These are phyloP conservation scores for Ailuropoda melanoleuca DNA, from an alignment of 2,113 vertebrate species.

Conservation along the genomic window DNA sequence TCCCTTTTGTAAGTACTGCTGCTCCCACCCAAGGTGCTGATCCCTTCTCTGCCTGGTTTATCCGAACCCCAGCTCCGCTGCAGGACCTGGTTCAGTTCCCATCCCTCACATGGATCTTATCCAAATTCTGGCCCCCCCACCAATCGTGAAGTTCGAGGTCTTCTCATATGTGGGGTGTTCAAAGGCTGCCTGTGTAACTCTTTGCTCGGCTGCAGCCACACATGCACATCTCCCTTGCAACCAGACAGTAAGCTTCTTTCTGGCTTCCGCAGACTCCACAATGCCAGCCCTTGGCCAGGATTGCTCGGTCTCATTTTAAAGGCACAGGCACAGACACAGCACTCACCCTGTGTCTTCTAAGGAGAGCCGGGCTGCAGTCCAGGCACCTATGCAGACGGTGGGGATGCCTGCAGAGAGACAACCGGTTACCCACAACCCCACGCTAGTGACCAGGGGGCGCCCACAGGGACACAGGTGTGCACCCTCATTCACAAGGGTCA, in stretches of 20 bases:
- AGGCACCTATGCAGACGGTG: conserved; percentile 86
- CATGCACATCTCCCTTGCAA: background rate
- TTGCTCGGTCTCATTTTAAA: rapidly evolving
- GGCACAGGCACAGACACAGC: rapidly evolving
- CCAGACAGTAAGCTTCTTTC: background rate
- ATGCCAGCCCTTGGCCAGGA: background rate
- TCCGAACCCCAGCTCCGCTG: rapidly evolving
- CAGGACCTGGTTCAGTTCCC: background rate
- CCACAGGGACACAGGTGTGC: rapidly evolving
- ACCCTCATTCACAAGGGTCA: rapidly evolving
- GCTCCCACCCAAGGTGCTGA: rapidly evolving
- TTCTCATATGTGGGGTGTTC: rapidly evolving
- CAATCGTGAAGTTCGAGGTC: rapidly evolving
- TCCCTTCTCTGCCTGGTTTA: rapidly evolving
- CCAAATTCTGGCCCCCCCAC: rapidly evolving
- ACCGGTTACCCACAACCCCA: background rate
- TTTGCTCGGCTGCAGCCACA: background rate
- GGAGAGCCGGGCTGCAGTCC: conserved; percentile 88
- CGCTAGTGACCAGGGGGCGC: rapidly evolving
- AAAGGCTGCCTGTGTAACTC: background rate
- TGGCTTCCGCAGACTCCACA: background rate
- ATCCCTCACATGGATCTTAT: rapidly evolving
- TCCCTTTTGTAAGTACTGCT: background rate
- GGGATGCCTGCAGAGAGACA: conserved; percentile 88
- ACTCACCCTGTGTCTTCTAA: conserved; percentile 94